Base-by-base conservation (phyloP, 2,113 vertebrate species). In the Anguilla japonica region DNA sequence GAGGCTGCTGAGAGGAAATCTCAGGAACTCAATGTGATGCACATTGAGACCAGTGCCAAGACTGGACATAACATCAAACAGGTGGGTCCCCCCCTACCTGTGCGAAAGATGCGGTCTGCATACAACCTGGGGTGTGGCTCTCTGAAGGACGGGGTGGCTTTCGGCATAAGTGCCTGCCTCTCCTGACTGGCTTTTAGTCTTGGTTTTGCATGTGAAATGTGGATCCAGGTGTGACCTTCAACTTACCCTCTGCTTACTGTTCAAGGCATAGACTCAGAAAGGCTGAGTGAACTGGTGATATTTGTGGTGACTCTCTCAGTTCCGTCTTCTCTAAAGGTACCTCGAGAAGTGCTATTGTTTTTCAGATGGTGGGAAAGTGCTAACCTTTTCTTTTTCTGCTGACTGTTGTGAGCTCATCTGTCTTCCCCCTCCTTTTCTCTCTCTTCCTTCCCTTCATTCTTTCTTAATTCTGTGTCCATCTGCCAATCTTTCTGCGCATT, bases 1-100 rank as follows among this genome's bases (percentile, higher is more conserved):
- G 95, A 97, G 93, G 93, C 96, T 90, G 95, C 95, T 84, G 94
- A 96, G 94, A 95, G 95, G 94, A 95, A 95, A 95, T 93, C 94
- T 92, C 93, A 89, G 89, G 94, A 96, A 83, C 94, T 97, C 94
- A 96, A 89, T 94, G 91, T 96, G 94, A 95, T 97, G 95, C 96
- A 94, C 95, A 92, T 94, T 95, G 95, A 96, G 94, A 96, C 92
- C 92, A 96, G 95, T 84, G 94, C 95, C 94, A 93, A 97, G 96
- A 94, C 94, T 92, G 93, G 95, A 88, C 96, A 93, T 95, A 93
- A 95, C 91, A 92, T 95, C 92, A 95, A 95, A 93, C 95, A 96
- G 94, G 94, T 95, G 94, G 94, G 96, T 96, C 90, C 92, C 14
- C 90, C 92, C 14, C 87, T 86, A 60, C 43, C 34, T 75, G 71